Evolutionary conservation across 2,113 vertebrate genomes (phyloP).

Genomic region (Chionodraco myersi): DNA sequence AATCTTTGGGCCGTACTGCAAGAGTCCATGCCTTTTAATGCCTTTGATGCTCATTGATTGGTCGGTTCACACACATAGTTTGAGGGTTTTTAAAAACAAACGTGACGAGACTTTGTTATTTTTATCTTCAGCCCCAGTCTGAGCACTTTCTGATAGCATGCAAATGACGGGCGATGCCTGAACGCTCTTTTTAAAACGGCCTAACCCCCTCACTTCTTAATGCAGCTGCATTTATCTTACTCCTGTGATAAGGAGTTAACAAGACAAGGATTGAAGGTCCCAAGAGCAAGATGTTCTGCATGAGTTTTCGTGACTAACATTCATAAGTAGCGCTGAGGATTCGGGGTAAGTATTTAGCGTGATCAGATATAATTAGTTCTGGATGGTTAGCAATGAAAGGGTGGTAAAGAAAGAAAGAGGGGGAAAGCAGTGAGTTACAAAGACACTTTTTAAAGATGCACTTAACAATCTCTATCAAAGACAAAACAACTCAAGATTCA

Average conservation of each 20-base stretch:
- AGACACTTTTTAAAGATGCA: conserved; percentile 8
- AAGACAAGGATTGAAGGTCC: conserved; percentile 19
- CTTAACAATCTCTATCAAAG: background rate
- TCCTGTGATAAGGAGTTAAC: conserved; percentile 35
- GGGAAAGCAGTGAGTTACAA: background rate
- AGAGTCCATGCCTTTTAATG: background rate
- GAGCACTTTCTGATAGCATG: conserved; percentile 18
- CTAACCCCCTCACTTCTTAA: background rate
- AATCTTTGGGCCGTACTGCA: background rate
- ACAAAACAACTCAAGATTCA: background rate
- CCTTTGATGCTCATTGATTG: conserved; percentile 16
- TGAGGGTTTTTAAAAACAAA: conserved; percentile 7
- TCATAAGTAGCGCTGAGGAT: conserved; percentile 33
- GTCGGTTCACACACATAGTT: background rate
- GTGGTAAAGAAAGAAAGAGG: conserved; percentile 21
- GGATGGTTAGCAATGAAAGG: conserved; percentile 33
- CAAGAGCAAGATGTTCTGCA: conserved; percentile 11
- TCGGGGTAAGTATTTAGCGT: conserved; percentile 30
- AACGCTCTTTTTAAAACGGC: background rate
- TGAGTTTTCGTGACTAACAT: conserved; percentile 50
- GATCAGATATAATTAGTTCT: conserved; percentile 60
- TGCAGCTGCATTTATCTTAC: conserved; percentile 34
- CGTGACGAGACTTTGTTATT: conserved; percentile 1
- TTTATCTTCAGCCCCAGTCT: conserved; percentile 24
- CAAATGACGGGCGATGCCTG: conserved; percentile 14